phyloP scores from a whole-genome alignment of 2,797 vertebrate species.

The Amphiprion clarkii region DNA sequence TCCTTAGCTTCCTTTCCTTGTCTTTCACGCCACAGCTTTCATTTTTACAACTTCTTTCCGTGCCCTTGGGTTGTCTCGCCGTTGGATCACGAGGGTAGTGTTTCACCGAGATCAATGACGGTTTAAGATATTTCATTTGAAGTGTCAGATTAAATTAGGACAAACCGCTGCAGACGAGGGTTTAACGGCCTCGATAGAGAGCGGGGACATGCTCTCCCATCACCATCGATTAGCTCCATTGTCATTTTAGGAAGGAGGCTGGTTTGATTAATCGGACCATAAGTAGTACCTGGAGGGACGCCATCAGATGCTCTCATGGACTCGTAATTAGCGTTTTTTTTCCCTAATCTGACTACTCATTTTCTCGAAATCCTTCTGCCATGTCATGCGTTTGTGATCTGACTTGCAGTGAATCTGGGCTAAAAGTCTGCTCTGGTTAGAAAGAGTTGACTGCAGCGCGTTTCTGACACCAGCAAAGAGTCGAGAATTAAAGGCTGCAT shows the following conservation, averaged over 20 bases:
- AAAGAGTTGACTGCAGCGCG: constrained; percentile 19
- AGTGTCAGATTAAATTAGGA: constrained; percentile 66
- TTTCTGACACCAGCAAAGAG: constrained; percentile 33
- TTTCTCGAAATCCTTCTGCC: constrained; percentile 17
- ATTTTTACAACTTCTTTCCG: constrained; percentile 44
- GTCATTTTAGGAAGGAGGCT: constrained; percentile 52
- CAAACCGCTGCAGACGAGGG: constrained; percentile 35
- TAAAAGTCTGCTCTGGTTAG: constrained; percentile 9
- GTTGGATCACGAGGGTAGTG: constrained; percentile 28
- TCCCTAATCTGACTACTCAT: constrained; percentile 22
- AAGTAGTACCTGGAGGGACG: constrained; percentile 59
- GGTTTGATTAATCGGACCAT: constrained; percentile 67
- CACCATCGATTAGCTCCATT: constrained; percentile 66
- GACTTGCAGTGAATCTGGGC: constrained; percentile 17
- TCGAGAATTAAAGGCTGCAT: constrained; percentile 26
- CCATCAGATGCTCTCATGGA: constrained; percentile 42
- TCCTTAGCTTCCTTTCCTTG: constrained; percentile 7
- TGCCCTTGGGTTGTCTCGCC: constrained; percentile 44
- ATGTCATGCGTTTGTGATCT: neutral
- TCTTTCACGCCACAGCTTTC: constrained; percentile 57
- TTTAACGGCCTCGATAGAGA: constrained; percentile 57
- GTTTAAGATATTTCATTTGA: constrained; percentile 65
- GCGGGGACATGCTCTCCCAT: constrained; percentile 56
- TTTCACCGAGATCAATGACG: constrained; percentile 61
- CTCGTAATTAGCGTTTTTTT: constrained; percentile 32